A percentile compares a stretch with the other conserved stretches of the same genome.
These are phyloP conservation scores for Calameuta pallipes DNA, from an alignment of 2,888 invertebrate genomes.

Conservation along the genomic window DNA sequence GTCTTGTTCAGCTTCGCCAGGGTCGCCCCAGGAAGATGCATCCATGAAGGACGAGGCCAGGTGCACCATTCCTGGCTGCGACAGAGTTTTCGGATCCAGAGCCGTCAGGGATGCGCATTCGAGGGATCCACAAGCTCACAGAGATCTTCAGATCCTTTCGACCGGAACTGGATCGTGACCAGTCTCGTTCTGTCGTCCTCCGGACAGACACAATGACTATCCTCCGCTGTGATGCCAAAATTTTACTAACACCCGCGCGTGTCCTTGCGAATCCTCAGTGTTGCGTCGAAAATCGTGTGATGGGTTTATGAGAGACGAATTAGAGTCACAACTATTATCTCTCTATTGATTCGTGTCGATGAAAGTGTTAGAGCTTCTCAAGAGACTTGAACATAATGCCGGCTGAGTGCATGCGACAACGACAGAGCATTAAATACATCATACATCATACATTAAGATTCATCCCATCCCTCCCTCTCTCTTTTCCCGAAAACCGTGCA, in stretches of 20 bases:
- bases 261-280: neutral
- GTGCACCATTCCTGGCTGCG: slow-evolving; percentile 82
- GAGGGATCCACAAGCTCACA: slow-evolving; percentile 61
- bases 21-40: slow-evolving; percentile 36
- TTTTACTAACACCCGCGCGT: slow-evolving; percentile 19
- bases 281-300: neutral
- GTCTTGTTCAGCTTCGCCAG: slow-evolving; percentile 33
- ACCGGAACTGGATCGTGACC: slow-evolving; percentile 59
- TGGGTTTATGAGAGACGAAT: neutral
- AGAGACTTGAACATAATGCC: neutral
- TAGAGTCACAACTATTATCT: neutral
- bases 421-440: neutral
- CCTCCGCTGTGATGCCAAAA: slow-evolving; percentile 60
- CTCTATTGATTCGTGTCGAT: neutral
- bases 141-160: slow-evolving; percentile 54
- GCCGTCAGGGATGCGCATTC: slow-evolving; percentile 83
- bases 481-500: slow-evolving; percentile 2
- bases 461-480: neutral
- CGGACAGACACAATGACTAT: slow-evolving; percentile 43
- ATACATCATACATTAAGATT: neutral
- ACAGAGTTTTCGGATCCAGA: slow-evolving; percentile 81
- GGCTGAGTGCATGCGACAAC: neutral
- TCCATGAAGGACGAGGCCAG: slow-evolving; percentile 72
- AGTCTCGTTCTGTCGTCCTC: slow-evolving; percentile 44
- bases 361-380: neutral